Base-by-base conservation (phyloP, 53 echinoderm and acorn worm genomes). In the Arbacia lixula region DNA sequence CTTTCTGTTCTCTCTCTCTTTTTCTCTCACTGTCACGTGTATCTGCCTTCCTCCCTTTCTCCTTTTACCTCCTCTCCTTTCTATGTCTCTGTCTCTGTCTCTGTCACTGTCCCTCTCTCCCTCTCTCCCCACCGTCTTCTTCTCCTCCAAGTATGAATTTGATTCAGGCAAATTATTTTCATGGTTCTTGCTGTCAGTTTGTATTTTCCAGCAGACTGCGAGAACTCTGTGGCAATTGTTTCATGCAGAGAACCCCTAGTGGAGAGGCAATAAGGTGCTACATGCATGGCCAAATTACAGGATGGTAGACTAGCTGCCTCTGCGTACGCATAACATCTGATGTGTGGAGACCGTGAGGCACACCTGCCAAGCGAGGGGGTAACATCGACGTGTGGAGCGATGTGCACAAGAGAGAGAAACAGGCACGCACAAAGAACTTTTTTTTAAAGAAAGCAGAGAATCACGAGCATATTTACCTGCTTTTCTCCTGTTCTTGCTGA, bases 201-300 rank as follows among this genome's bases (percentile, higher is more conserved):
- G 21, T 49, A 81, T 81, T 81, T 62, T 81, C 62, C 46, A 38
- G 41, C n/a, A 63, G 50, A 81, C 35, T 63, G 82, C 20, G 64
- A 63, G 51, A 42, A 33, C 82, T 39, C 82, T 81, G 46, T 35
- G 32, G 82, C 82, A 81, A 81, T 81, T 81, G 82, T 81, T 81
- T 37, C 64, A 63, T 63, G 63, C 24, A 0, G 64, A 19, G 50
- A 40, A 46, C 62, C 82, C 64, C 82, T 17, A 30, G 29, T 3
- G 27, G 31, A n/a, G 3, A 49, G 65, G 63, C 46, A 63, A 81
- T 81, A 63, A 81, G 82, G 82, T 63, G 82, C 82, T 81, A 81
- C 64, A 81, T 81, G 49, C 64, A 63, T 19, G 82, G 50, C 82
- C 63, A 81, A 81, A 81, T 81, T 81, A 81, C 64, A 63, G 82